Base-by-base conservation (phyloP, 2,888 invertebrate species). In the Alviniconcha strummeri region DNA sequence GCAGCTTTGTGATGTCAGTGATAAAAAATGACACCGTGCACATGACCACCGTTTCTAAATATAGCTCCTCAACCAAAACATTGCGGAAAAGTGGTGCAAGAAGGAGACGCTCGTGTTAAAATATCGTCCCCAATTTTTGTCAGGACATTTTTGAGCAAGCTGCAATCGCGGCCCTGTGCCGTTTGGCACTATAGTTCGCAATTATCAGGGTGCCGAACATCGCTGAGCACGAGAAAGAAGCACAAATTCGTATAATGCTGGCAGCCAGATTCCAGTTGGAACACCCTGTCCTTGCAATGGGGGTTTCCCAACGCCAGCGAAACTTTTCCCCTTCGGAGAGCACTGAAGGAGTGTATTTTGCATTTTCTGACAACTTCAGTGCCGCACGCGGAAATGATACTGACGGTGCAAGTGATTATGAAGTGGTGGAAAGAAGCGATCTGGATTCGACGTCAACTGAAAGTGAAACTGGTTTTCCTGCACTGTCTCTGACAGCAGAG, bases 61-160 rank as follows among this genome's bases (percentile, higher is more conserved):
- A 74, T 75, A 82, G 75, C 13, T n/a, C 17, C 17, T 11, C 55
- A n/a, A 80, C 80, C 80, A 80, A 80, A 80, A 80, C 80, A 80
- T 80, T 80, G 80, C 80, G 6, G 69, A 55, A n/a, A 64, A 71
- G 69, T 80, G 67, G 80, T 80, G 80, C 80, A 80, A 80, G 80
- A 15, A 64, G 36, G 13, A 36, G 36, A 36, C 6, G 2, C n/a
- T 64, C 9, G 52, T 78, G 19, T 52, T 78, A 36, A 64, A 78
- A 78, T 69, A n/a, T 71, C n/a, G 17, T 71, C 19, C 17, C 17
- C 17, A 17, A 17, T 60, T 11, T 13, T 60, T 60, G 8, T 19
- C 71, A 71, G n/a, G 19, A 71, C 71, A 71, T 19, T 71, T 71
- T 71, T 5, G 54, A 11, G n/a, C n/a, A 0, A 5, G 80, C 80